These are phyloP conservation scores for Calliphora vomitoria DNA, from an alignment of 2,888 invertebrate species.

Conservation along the genomic window DNA sequence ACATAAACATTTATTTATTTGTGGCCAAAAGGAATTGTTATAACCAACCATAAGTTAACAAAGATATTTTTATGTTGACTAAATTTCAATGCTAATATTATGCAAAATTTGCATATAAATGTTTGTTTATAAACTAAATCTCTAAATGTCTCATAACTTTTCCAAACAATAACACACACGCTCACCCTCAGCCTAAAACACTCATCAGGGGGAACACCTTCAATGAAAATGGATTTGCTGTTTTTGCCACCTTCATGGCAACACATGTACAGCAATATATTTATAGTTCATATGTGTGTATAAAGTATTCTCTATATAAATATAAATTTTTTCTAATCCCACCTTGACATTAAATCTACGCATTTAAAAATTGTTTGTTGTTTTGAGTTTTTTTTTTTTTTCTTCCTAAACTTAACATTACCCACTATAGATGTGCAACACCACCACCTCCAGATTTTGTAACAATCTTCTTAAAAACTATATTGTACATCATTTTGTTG, in stretches of 20 bases:
- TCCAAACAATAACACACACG: constrained; percentile 44
- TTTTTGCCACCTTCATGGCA: constrained; percentile 34
- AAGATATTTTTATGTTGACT: constrained; percentile 50
- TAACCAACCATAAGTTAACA: not conserved
- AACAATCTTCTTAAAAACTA: constrained; percentile 62
- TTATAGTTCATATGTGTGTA: constrained; percentile 20
- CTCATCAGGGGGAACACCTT: constrained; percentile 40
- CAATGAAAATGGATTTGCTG: constrained; percentile 43
- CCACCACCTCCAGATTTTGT: constrained; percentile 69
- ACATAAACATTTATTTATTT: not conserved
- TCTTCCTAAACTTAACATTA: constrained; percentile 61
- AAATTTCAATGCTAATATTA: constrained; percentile 36
- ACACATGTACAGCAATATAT: constrained; percentile 1
- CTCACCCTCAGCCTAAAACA: not conserved
- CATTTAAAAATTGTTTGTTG: constrained; percentile 75
- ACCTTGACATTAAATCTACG: constrained; percentile 79
- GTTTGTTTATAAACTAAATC: constrained; percentile 67
- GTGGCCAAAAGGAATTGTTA: constrained; percentile 16
- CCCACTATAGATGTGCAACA: constrained; percentile 60
- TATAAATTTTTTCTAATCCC: constrained; percentile 77
- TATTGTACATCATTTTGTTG: constrained; percentile 43
- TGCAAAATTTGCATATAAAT: constrained; percentile 66
- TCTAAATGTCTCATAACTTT: constrained; percentile 70
- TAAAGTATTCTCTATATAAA: constrained; percentile 45
- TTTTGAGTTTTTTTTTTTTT: constrained; percentile 19